A percentile compares a stretch with the other conserved stretches of the same genome.
phyloP scores from a whole-genome alignment of 2,888 invertebrate species.

The Bruchidius siliquastri region DNA sequence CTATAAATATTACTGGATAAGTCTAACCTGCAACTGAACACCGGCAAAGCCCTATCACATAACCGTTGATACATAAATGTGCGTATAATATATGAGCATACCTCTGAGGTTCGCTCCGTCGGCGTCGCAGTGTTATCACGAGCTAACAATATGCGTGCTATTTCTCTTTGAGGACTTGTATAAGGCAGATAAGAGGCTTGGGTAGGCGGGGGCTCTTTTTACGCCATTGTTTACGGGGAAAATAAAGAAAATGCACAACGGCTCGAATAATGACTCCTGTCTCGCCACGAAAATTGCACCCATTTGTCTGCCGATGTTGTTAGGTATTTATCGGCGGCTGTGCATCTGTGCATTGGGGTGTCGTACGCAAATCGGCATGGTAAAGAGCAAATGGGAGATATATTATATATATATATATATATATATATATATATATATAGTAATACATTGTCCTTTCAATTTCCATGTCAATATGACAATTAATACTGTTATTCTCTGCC shows the following conservation, averaged over 20 bases:
- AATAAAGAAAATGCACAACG: not conserved
- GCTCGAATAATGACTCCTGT: not conserved
- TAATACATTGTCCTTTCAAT: no score
- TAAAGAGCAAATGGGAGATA: no score
- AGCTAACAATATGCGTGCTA: slow-evolving; percentile 30
- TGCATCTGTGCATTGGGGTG: not conserved
- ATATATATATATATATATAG: no score
- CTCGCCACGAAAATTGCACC: not conserved
- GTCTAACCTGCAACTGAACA: no score
- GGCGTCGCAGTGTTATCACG: slow-evolving; percentile 22
- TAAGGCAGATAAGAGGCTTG: slow-evolving; percentile 26
- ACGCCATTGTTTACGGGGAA: not conserved
- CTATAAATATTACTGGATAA: no score
- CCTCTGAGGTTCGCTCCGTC: slow-evolving; percentile 21
- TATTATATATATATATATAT: no score
- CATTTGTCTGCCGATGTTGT: not conserved
- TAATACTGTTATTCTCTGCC: no score
- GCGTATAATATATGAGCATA: slow-evolving; percentile 26
- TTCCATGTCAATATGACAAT: no score
- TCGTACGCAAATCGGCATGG: not conserved
- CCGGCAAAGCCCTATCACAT: not conserved
- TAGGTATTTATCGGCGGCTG: not conserved
- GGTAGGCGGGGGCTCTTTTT: not conserved
- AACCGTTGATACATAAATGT: slow-evolving; percentile 26
- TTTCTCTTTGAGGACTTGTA: slow-evolving; percentile 33